phyloP scores from a whole-genome alignment of 2,888 invertebrate genomes.

The Plagiodera versicolora region DNA sequence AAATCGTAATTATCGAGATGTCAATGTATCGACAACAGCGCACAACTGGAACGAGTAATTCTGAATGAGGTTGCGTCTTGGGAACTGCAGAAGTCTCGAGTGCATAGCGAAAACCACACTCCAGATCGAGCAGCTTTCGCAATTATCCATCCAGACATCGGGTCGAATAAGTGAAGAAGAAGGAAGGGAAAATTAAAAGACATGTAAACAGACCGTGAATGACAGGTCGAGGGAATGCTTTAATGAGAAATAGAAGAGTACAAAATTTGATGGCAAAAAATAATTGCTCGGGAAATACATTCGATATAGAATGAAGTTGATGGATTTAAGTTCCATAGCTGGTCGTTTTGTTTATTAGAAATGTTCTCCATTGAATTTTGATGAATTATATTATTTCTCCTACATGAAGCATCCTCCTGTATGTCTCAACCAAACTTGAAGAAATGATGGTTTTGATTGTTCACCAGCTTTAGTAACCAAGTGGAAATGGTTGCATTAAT shows the following conservation, averaged over 20 bases:
- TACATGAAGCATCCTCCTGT: too few species aligned
- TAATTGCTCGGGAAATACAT: too few species aligned
- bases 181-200: conserved; percentile 22
- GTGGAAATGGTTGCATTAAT: too few species aligned
- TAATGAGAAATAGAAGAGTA: background rate
- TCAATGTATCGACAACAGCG: background rate
- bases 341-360: too few species aligned
- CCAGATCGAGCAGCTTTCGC: conserved; percentile 23
- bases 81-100: background rate
- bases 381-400: too few species aligned
- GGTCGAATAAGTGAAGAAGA: conserved; percentile 31
- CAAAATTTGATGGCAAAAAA: too few species aligned
- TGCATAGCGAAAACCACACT: background rate
- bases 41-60: background rate
- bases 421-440: too few species aligned
- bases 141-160: conserved; percentile 39
- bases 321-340: too few species aligned
- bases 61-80: background rate
- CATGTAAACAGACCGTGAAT: conserved; percentile 25
- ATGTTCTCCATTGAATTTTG: too few species aligned
- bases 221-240: background rate
- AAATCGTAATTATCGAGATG: background rate
- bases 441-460: too few species aligned
- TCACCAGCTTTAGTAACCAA: too few species aligned
- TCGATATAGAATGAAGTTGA: too few species aligned